These are phyloP conservation scores for Limanda limanda DNA, from an alignment of 2,113 vertebrate species.

Conservation along the genomic window DNA sequence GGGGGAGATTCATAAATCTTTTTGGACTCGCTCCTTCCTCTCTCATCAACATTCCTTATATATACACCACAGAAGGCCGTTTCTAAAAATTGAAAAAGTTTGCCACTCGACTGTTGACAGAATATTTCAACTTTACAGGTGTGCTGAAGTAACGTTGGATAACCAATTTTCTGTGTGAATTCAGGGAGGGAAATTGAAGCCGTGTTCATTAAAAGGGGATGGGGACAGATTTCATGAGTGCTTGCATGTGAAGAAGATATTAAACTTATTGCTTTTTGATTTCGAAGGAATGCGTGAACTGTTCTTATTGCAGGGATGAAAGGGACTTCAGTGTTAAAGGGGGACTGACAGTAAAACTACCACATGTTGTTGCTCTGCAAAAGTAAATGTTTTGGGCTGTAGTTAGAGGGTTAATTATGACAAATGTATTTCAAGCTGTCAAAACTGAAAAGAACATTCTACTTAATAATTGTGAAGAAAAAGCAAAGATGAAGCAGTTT, in stretches of 20 bases:
- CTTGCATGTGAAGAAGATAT: slow-evolving; percentile 38
- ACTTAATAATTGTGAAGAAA: neutral
- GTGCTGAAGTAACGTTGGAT: slow-evolving; percentile 40
- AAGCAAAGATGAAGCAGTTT: neutral
- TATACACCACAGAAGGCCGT: slow-evolving; percentile 43
- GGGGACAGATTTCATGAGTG: neutral
- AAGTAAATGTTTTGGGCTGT: neutral
- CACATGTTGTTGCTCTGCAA: slow-evolving; percentile 5
- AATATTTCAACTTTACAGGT: slow-evolving; percentile 29
- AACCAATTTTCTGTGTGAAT: slow-evolving; percentile 2
- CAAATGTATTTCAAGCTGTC: neutral
- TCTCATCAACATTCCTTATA: slow-evolving; percentile 62
- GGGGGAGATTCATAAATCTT: slow-evolving; percentile 82
- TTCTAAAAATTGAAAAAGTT: slow-evolving; percentile 44
- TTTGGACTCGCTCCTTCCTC: slow-evolving; percentile 46
- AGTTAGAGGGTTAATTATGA: neutral
- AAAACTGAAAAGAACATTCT: neutral
- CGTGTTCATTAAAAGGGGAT: neutral
- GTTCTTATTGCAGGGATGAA: slow-evolving; percentile 8
- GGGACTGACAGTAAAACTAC: neutral
- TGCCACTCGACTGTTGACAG: slow-evolving; percentile 44
- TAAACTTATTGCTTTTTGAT: slow-evolving; percentile 15
- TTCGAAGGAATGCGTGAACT: slow-evolving; percentile 44
- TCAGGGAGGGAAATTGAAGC: slow-evolving; percentile 31
- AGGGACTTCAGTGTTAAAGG: neutral